These are phyloP conservation scores for Noctua janthina DNA, from an alignment of 2,888 invertebrate species.

Conservation along the genomic window DNA sequence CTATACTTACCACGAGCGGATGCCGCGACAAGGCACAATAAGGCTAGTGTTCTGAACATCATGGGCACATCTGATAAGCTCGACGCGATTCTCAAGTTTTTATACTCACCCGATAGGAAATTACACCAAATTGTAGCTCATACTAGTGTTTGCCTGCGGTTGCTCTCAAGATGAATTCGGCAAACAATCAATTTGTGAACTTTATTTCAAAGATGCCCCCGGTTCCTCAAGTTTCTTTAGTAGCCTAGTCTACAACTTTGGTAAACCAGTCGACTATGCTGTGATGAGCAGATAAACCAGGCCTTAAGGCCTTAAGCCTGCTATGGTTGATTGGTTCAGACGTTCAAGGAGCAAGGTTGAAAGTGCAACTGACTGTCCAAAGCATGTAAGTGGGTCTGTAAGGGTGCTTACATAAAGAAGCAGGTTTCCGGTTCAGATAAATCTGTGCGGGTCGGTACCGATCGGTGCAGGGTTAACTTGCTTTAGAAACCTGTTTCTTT, in stretches of 20 bases:
- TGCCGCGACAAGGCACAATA: slow-evolving; percentile 43
- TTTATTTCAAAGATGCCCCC: not conserved
- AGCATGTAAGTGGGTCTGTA: not conserved
- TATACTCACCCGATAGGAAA: slow-evolving; percentile 37
- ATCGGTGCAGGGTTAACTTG: too few species aligned
- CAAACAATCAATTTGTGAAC: not conserved
- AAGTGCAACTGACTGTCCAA: not conserved
- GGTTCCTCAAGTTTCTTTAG: not conserved
- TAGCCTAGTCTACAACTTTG: not conserved
- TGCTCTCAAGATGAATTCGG: not conserved
- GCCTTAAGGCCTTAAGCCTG: not conserved
- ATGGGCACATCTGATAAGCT: slow-evolving; percentile 20
- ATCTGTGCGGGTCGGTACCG: too few species aligned
- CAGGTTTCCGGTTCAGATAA: too few species aligned
- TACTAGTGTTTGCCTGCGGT: not conserved
- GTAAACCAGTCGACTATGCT: not conserved
- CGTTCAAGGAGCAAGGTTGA: not conserved
- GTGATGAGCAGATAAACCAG: not conserved
- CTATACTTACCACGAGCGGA: slow-evolving; percentile 48
- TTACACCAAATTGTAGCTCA: not conserved
- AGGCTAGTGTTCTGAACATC: slow-evolving; percentile 41
- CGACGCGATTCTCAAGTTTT: slow-evolving; percentile 11
- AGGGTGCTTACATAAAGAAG: too few species aligned
- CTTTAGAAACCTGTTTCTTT: too few species aligned
- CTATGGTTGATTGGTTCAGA: not conserved